Percentiles rank a stretch among this genome's conserved stretches.
Evolutionary conservation across 2,888 invertebrate species (phyloP).

Genomic region (Automeris io): DNA sequence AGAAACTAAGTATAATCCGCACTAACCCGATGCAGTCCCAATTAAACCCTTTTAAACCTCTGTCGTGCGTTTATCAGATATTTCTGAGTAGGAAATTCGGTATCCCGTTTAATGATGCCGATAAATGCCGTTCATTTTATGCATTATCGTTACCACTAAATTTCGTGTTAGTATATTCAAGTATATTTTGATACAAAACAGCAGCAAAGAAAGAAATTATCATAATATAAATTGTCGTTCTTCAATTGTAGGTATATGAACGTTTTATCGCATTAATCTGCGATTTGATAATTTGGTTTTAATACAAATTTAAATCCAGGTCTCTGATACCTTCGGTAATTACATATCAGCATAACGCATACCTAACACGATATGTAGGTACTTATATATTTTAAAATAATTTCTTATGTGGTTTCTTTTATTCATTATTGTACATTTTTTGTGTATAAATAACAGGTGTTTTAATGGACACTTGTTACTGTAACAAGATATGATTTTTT

Average conservation of each 20-base stretch:
- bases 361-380: too few relatives aligned
- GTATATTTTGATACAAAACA: not conserved
- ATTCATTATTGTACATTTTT: too few relatives aligned
- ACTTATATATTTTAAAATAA: too few relatives aligned
- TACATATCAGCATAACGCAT: not conserved
- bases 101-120: not conserved
- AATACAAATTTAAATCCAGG: not conserved
- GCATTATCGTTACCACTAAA: not conserved
- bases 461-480: too few relatives aligned
- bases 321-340: not conserved
- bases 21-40: constrained; percentile 2
- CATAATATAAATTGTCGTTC: not conserved
- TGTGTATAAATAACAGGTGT: too few relatives aligned
- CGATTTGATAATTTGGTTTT: not conserved
- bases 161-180: not conserved
- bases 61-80: constrained; percentile 2
- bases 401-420: too few relatives aligned
- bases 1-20: constrained; percentile 1
- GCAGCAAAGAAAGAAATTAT: not conserved
- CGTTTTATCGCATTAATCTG: not conserved
- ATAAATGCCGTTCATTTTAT: not conserved
- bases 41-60: constrained; percentile 2
- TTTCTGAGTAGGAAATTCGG: not conserved
- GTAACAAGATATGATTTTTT: too few relatives aligned
- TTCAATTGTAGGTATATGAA: not conserved